These are phyloP conservation scores for Alectoris magna DNA, from an alignment of 2,797 vertebrate species.

Conservation along the genomic window DNA sequence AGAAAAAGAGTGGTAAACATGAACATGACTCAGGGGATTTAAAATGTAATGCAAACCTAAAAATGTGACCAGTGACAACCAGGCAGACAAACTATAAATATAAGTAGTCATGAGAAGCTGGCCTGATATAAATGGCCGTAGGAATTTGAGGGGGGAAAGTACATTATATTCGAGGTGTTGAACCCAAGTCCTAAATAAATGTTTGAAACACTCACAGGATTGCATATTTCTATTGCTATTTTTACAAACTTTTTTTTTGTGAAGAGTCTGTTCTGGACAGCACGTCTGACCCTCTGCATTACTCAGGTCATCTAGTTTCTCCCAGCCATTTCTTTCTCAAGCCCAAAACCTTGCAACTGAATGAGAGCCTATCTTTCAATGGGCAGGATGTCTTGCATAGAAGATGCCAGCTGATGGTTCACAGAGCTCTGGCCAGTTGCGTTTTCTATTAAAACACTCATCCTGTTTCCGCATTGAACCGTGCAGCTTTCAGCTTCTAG, in stretches of 20 bases:
- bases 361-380: neutral
- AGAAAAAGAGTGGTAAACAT: constrained; percentile 54
- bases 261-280: constrained; percentile 16
- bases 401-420: neutral
- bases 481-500: neutral
- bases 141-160: constrained; percentile 6
- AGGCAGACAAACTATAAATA: constrained; percentile 53
- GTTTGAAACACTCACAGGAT: neutral
- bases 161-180: constrained; percentile 16
- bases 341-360: neutral
- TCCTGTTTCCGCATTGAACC: neutral
- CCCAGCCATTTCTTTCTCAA: neutral
- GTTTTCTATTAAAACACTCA: neutral
- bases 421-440: neutral
- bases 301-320: neutral
- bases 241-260: constrained; percentile 17
- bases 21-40: constrained; percentile 27
- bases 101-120: constrained; percentile 26
- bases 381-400: neutral
- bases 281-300: neutral
- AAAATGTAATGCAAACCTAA: constrained; percentile 52
- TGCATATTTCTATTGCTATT: constrained; percentile 30
- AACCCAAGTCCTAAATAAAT: constrained; percentile 35
- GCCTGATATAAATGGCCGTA: constrained; percentile 23
- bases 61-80: constrained; percentile 41